Conservation (phyloP, 1,140 invertebrate genomes). For the Drosophila nikananu region DNA sequence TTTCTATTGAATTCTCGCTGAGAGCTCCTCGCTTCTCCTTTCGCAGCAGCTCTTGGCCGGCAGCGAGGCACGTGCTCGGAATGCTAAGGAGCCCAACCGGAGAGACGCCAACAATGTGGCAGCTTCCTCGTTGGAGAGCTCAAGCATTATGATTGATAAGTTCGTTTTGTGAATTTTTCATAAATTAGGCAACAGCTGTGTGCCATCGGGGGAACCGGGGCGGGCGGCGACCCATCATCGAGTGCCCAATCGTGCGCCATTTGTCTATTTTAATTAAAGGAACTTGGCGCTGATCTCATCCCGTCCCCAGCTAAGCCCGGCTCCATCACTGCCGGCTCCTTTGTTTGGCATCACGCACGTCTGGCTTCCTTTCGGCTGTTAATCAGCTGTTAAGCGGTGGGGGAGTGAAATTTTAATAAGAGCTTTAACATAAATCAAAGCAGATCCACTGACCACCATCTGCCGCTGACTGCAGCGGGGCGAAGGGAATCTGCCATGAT, state of each 20-base stretch:
- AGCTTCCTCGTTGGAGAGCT: slow-evolving; percentile 36
- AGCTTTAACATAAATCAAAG: slow-evolving; percentile 76
- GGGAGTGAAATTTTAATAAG: slow-evolving; percentile 71
- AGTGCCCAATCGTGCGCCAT: slow-evolving; percentile 81
- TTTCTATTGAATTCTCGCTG: slow-evolving; percentile 76
- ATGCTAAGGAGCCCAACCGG: slow-evolving; percentile 45
- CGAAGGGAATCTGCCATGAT: slow-evolving; percentile 29
- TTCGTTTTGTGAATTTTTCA: slow-evolving; percentile 83
- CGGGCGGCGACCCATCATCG: slow-evolving; percentile 46
- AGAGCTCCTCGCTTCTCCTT: slow-evolving; percentile 17
- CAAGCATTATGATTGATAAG: slow-evolving; percentile 81
- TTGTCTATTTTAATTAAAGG: slow-evolving; percentile 83
- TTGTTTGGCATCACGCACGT: slow-evolving; percentile 67
- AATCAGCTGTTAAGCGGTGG: slow-evolving; percentile 59
- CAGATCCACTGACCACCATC: slow-evolving; percentile 64
- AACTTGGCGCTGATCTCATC: slow-evolving; percentile 47
- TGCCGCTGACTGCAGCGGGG: slow-evolving; percentile 47
- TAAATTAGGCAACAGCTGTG: slow-evolving; percentile 78
- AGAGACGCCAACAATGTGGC: slow-evolving; percentile 58
- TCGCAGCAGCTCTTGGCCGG: slow-evolving; percentile 42
- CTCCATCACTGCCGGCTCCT: slow-evolving; percentile 37
- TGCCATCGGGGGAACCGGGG: background rate
- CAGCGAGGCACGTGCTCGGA: slow-evolving; percentile 70
- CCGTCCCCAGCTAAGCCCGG: background rate
- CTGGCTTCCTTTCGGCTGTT: slow-evolving; percentile 49